phyloP scores from a whole-genome alignment of 2,888 invertebrate species.

The Lucinisca nassula region DNA sequence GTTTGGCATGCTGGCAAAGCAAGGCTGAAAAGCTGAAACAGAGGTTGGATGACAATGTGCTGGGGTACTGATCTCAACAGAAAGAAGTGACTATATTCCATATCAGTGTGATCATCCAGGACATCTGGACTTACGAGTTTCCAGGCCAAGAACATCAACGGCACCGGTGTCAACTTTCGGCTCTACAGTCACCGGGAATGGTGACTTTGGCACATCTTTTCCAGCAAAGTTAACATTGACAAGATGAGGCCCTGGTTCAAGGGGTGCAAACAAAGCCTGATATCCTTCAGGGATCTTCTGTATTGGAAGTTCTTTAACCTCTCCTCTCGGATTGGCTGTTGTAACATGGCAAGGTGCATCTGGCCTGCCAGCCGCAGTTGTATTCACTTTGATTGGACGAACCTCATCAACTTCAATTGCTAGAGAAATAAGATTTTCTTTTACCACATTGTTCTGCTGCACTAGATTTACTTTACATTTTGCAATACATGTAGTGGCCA shows the following conservation, averaged over 20 bases:
- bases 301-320: constrained; percentile 92
- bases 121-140: constrained; percentile 93
- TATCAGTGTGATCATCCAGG: neutral
- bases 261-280: constrained; percentile 86
- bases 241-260: constrained; percentile 87
- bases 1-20: neutral
- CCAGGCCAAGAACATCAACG: constrained; percentile 90
- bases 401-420: constrained; percentile 68
- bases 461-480: no score
- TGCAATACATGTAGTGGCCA: no score
- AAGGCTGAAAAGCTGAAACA: constrained; percentile 5
- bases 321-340: constrained; percentile 83
- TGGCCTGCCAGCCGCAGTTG: constrained; percentile 70
- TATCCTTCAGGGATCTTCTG: constrained; percentile 93
- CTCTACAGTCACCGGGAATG: constrained; percentile 81
- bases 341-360: constrained; percentile 74
- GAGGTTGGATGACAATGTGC: neutral
- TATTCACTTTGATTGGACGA: constrained; percentile 62
- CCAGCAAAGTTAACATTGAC: constrained; percentile 87
- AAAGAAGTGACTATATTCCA: neutral
- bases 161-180: constrained; percentile 91
- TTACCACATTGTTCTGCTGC: neutral
- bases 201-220: constrained; percentile 86
- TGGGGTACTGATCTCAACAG: neutral
- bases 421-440: constrained; percentile 24